Base-by-base conservation (phyloP, 1,140 invertebrate genomes). In the Portunus trituberculatus region DNA sequence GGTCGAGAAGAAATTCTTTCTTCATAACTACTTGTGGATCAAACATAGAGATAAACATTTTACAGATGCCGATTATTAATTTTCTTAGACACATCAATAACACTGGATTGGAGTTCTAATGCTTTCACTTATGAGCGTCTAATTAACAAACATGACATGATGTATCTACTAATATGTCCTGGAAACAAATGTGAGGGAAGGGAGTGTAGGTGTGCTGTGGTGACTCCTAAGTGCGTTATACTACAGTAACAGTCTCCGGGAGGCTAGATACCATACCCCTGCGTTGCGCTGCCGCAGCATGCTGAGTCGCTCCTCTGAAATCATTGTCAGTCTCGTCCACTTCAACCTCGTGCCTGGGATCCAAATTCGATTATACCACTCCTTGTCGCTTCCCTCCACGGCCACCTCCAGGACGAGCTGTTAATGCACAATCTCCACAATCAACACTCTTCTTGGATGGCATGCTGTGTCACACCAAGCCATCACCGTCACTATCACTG, bases 291-390 rank as follows among this genome's bases (percentile, higher is more conserved):
- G 67, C 67, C n/a, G 25, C 67, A 76, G 67, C 67, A 76, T 76
- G 67, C 67, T n/a, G 67, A 76, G 67, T 76, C 67, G 67, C 67
- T 76, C 67, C 67, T 76, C 67, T n/a, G 67, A 76, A 76, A 76
- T 25, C 67, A 76, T 76, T 76, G 67, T 76, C 67, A 76, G 67
- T 76, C 67, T 76, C 25, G 67, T 76, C 67, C 67, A n/a, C 20
- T n/a, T 25, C 67, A 76, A n/a, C 67, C 67, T n/a, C n/a, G 67
- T 7, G 67, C n/a, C 67, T 76, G 67, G 67, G 67, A n/a, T n/a
- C 6, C 0, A 2, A 76, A 20, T n/a, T 76, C 67, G 67, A 76
- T 76, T 76, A 76, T n/a, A n/a, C 67, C 25, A n/a, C 0, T 76
- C 67, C 67, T 25, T 76, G 67, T 20, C 12, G 67, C 67, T 76